Evolutionary conservation across 2,888 invertebrate species (phyloP).

Genomic region (Orthonevra nobilis): DNA sequence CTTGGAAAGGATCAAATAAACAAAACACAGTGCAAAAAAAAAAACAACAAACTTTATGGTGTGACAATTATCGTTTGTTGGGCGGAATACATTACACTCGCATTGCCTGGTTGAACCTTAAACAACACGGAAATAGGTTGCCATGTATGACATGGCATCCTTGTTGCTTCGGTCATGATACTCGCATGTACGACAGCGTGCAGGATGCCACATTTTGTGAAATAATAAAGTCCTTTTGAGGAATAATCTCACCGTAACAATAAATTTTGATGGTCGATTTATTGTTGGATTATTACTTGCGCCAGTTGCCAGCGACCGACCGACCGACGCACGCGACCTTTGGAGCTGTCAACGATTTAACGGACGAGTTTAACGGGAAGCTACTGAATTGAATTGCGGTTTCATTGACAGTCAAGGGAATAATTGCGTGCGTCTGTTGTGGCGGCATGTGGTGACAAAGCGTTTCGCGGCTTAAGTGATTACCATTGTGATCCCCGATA

Average conservation of each 20-base stretch:
- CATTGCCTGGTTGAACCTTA: not conserved
- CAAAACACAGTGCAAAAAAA: no score
- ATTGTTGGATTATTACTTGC: slow-evolving; percentile 11
- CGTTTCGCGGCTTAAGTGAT: slow-evolving; percentile 3
- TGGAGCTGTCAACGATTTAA: slow-evolving; percentile 5
- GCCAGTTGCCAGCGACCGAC: not conserved
- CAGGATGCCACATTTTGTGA: not conserved
- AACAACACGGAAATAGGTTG: not conserved
- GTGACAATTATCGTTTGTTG: slow-evolving; percentile 16
- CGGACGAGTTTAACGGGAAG: slow-evolving; percentile 1
- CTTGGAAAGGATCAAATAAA: not conserved
- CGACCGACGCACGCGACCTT: no score
- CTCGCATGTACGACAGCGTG: not conserved
- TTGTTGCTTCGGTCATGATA: no score
- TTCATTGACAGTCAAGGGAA: not conserved
- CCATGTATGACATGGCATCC: not conserved
- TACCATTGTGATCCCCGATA: slow-evolving; percentile 10
- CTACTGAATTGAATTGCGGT: not conserved
- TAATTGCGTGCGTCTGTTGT: not conserved
- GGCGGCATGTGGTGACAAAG: no score
- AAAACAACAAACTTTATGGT: slow-evolving; percentile 9
- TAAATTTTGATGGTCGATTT: slow-evolving; percentile 21
- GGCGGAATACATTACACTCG: slow-evolving; percentile 12
- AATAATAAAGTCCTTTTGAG: slow-evolving; percentile 8
- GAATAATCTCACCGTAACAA: slow-evolving; percentile 14